These are phyloP conservation scores for Megastigmus dorsalis DNA, from an alignment of 2,888 invertebrate genomes.

Conservation along the genomic window DNA sequence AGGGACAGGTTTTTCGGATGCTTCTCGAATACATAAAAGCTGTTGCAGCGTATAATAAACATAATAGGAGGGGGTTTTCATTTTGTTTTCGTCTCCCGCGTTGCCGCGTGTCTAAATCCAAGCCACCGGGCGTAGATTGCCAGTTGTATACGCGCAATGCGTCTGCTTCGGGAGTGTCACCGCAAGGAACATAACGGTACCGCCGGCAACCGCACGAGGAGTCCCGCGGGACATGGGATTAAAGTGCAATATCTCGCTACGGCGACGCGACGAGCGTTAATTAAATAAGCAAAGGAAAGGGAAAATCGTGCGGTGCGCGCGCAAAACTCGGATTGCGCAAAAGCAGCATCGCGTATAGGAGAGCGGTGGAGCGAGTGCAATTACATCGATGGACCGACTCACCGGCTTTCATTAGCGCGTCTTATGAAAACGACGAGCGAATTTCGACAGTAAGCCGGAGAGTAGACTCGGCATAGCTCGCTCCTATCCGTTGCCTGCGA, in stretches of 20 bases:
- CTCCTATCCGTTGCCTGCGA: too few relatives aligned
- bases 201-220: too few relatives aligned
- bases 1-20: too few relatives aligned
- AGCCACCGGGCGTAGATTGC: background rate
- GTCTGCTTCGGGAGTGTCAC: too few relatives aligned
- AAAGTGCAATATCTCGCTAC: conserved; percentile 23
- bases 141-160: background rate
- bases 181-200: too few relatives aligned
- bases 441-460: conserved; percentile 38
- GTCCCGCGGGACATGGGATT: background rate
- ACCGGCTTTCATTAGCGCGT: conserved; percentile 43
- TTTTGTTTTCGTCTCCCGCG: background rate
- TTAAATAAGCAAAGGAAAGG: conserved; percentile 35
- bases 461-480: too few relatives aligned
- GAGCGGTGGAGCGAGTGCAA: background rate
- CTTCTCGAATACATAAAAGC: too few relatives aligned
- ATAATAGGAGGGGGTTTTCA: conserved; percentile 9
- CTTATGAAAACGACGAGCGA: conserved; percentile 26
- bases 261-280: conserved; percentile 4
- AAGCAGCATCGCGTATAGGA: background rate
- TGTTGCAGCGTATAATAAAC: conserved; percentile 13
- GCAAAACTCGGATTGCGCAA: conserved; percentile 19
- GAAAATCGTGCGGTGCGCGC: conserved; percentile 37
- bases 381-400: conserved; percentile 41
- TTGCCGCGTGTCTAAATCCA: too few relatives aligned